Evolutionary conservation across 2,888 invertebrate genomes (phyloP).

Genomic region (Vandiemenella viatica): DNA sequence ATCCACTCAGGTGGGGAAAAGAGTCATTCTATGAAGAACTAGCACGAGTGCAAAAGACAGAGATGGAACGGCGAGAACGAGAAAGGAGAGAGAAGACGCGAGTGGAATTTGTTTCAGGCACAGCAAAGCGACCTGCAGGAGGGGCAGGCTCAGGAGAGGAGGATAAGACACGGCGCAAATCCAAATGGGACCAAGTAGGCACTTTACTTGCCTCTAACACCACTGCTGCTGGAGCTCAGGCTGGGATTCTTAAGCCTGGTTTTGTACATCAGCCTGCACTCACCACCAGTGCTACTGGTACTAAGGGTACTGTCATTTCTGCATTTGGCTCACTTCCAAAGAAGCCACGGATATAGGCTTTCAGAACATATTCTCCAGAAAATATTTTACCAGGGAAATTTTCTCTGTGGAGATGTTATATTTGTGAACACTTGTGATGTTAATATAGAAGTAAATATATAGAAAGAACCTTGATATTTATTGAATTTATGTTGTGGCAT

Average conservation of each 20-base stretch:
- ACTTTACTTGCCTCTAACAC: conserved; percentile 7
- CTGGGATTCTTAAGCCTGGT: conserved; percentile 45
- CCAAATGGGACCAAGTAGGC: conserved; percentile 80
- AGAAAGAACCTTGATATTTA: too few relatives aligned
- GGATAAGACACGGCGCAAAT: conserved; percentile 64
- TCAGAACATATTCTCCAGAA: too few relatives aligned
- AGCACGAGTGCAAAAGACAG: conserved; percentile 72
- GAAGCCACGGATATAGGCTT: conserved; percentile 43
- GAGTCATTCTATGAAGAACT: conserved; percentile 89
- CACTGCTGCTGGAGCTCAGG: conserved; percentile 24
- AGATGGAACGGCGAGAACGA: conserved; percentile 85
- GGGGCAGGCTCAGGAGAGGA: conserved; percentile 46
- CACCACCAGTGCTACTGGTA: conserved; percentile 70
- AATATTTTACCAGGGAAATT: too few relatives aligned
- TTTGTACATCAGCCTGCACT: conserved; percentile 53
- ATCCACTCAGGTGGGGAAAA: conserved; percentile 81
- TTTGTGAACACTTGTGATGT: too few relatives aligned
- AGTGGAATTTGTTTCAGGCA: conserved; percentile 69
- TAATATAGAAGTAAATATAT: too few relatives aligned
- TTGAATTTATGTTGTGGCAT: too few relatives aligned
- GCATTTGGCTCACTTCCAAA: conserved; percentile 84
- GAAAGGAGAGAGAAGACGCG: conserved; percentile 75
- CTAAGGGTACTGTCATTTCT: conserved; percentile 82
- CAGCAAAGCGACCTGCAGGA: conserved; percentile 29
- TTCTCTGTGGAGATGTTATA: too few relatives aligned